These are phyloP conservation scores for Gymnogyps californianus DNA, from an alignment of 2,113 vertebrate species.

Conservation along the genomic window DNA sequence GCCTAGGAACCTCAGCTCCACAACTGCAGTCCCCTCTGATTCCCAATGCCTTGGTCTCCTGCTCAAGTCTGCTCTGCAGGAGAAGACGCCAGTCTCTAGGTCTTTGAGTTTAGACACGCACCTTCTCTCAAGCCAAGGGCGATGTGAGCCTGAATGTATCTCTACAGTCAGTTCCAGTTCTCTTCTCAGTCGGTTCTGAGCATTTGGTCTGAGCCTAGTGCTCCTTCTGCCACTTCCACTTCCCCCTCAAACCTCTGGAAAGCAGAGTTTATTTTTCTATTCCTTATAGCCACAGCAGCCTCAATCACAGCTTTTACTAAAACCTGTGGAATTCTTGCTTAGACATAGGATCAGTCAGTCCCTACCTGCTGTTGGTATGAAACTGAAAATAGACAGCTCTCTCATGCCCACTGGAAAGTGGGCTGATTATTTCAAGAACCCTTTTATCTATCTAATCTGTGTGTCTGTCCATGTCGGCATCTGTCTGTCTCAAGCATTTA, in stretches of 20 bases:
- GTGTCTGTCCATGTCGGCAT: background rate
- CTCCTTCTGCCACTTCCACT: background rate
- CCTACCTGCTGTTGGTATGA: slow-evolving; percentile 4
- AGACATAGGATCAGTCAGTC: background rate
- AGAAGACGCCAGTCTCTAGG: background rate
- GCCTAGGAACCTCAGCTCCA: background rate
- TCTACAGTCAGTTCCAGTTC: background rate
- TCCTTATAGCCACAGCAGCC: background rate
- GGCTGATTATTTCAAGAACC: slow-evolving; percentile 6
- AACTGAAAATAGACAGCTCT: background rate
- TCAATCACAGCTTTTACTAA: background rate
- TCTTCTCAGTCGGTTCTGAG: background rate
- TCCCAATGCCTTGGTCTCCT: background rate
- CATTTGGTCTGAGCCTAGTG: background rate
- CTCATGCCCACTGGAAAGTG: background rate
- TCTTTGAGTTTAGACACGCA: background rate
- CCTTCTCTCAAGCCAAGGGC: background rate
- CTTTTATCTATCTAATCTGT: background rate
- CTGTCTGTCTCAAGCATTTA: background rate
- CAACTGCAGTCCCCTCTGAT: background rate
- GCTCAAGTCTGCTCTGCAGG: background rate
- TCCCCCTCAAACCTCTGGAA: background rate
- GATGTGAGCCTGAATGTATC: background rate
- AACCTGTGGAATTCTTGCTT: background rate
- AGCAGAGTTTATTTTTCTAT: background rate